Percentiles rank a stretch among this genome's conserved stretches.
These are phyloP conservation scores for Kuschelorhynchus macadamiae DNA, from an alignment of 2,888 invertebrate genomes.

Conservation along the genomic window DNA sequence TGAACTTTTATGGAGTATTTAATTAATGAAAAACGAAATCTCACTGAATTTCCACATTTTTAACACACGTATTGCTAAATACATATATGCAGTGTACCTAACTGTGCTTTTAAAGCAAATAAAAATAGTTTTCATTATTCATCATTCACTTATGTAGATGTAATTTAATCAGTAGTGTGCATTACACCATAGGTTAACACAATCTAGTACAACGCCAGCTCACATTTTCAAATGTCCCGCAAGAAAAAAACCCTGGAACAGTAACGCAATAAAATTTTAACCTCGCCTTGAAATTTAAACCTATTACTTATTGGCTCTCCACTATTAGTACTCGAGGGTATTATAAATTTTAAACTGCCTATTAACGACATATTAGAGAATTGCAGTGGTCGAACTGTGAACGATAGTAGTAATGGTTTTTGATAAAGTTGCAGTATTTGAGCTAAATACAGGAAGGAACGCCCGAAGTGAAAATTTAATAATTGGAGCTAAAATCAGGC, in stretches of 20 bases:
- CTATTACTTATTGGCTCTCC: constrained; percentile 38
- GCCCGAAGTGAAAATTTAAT: too few relatives aligned
- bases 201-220: constrained; percentile 2
- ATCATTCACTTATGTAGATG: background rate
- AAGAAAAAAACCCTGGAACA: constrained; percentile 25
- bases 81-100: too few relatives aligned
- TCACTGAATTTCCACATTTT: too few relatives aligned
- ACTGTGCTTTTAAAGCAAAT: too few relatives aligned
- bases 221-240: constrained; percentile 26
- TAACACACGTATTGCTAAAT: too few relatives aligned
- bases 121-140: too few relatives aligned
- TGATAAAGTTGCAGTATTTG: background rate
- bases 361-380: constrained; percentile 32
- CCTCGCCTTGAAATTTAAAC: constrained; percentile 43
- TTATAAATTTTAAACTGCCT: constrained; percentile 38
- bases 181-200: constrained; percentile 26
- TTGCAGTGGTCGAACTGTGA: background rate
- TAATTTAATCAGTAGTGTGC: constrained; percentile 12
- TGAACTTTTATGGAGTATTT: too few relatives aligned
- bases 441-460: too few relatives aligned
- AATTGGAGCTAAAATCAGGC: too few relatives aligned
- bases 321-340: constrained; percentile 31
- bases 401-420: constrained; percentile 1
- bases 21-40: too few relatives aligned
- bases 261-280: constrained; percentile 29